Base-by-base conservation (phyloP, 2,797 vertebrate species). In the Nothura maculosa region DNA sequence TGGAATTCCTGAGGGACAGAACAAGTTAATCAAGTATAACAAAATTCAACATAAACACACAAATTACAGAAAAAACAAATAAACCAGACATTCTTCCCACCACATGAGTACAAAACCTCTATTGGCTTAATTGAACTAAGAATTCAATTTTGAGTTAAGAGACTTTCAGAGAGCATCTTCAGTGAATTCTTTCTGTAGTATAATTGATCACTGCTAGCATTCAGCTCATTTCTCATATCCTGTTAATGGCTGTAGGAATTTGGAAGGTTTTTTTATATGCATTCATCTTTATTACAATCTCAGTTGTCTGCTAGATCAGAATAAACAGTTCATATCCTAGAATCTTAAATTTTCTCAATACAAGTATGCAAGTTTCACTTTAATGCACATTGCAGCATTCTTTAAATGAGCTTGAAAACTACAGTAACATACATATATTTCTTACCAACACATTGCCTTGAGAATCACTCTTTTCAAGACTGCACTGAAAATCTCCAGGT, bases 271-370 rank as follows among this genome's bases (percentile, higher is more conserved):
- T 75, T 85, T 57, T 32, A 52, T 34, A 83, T 54, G n/a, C 34
- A 80, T 10, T 38, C 48, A 90, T 75, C 89, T 91, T 88, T 74
- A 85, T 80, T 92, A 77, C 58, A 61, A 85, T 90, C 72, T 93
- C 64, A 92, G 60, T 42, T 80, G 70, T 42, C 48, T 72, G 28
- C 32, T 70, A 50, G 28, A 81, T 62, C 52, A 83, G 89, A 92
- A 90, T 38, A 84, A 58, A 67, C 7, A 52, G 66, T 30, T 87
- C 63, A 54, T 45, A 75, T n/a, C 50, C 16, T 52, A 63, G 52
- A 90, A 74, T n/a, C 28, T 57, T n/a, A 57, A 30, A 83, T 48
- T 54, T 30, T 70, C 57, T 81, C 43, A 38, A 13, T 10, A 66
- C 1, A 36, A 81, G 15, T 3, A 91, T 14, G 21, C 18, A 77